phyloP scores from a whole-genome alignment of 64 coral and sea anemone genomes.

The Anthopleura sola region DNA sequence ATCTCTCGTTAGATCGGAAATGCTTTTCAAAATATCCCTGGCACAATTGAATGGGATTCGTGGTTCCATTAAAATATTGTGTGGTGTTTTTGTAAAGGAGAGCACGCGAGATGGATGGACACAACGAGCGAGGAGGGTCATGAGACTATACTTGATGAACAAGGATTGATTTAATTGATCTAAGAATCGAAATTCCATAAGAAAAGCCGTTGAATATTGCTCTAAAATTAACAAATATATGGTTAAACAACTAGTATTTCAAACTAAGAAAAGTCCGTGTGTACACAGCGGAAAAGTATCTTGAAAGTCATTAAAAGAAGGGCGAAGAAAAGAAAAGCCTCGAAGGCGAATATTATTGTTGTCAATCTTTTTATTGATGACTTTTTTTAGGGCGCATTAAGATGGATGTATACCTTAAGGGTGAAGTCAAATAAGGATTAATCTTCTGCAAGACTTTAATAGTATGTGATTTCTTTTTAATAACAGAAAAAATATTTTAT shows the following conservation, averaged over 20 bases:
- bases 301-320: background rate
- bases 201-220: no score
- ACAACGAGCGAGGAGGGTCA: no score
- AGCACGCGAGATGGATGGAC: background rate
- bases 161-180: no score
- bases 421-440: background rate
- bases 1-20: background rate
- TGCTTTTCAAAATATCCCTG: background rate
- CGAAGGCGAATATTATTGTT: background rate
- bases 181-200: no score
- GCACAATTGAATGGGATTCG: background rate
- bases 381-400: background rate
- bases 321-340: background rate
- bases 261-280: no score
- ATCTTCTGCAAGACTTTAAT: background rate
- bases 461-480: conserved; percentile 2
- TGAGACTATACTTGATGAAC: no score
- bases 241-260: no score
- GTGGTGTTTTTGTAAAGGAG: background rate
- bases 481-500: background rate
- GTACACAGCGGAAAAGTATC: no score
- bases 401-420: background rate
- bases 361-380: background rate
- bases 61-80: conserved; percentile 1
- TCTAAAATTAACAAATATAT: no score